A percentile compares a stretch with the other conserved stretches of the same genome.
Conservation (phyloP, 2,797 vertebrate genomes). For the Labeo calbasu region DNA sequence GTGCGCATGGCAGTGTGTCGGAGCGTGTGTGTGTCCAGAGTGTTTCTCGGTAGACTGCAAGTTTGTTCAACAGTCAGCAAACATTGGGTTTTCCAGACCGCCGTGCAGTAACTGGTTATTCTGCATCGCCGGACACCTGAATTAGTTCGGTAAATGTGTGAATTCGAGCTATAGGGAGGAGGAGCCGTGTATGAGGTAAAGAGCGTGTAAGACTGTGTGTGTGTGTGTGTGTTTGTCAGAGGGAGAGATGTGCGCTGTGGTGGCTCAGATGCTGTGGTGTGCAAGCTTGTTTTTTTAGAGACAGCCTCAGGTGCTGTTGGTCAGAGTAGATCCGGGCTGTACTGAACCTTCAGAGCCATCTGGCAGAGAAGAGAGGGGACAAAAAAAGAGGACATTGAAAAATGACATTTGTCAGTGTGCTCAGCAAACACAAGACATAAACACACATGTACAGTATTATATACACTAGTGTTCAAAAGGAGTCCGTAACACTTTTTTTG, state of each 20-base stretch:
- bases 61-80: constrained; percentile 34
- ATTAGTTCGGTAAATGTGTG: constrained; percentile 32
- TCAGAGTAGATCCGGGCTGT: constrained; percentile 76
- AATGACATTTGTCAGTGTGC: background rate
- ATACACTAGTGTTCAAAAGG: background rate
- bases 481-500: background rate
- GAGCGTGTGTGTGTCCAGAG: constrained; percentile 40
- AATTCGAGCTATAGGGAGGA: constrained; percentile 20
- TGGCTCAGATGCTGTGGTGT: constrained; percentile 46
- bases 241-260: constrained; percentile 58
- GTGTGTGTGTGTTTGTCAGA: constrained; percentile 26
- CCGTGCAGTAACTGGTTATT: constrained; percentile 33
- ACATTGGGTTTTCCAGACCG: constrained; percentile 16
- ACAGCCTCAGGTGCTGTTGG: constrained; percentile 76
- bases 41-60: constrained; percentile 12
- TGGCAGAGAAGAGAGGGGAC: constrained; percentile 45
- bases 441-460: background rate
- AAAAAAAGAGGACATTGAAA: background rate
- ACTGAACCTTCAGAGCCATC: constrained; percentile 76
- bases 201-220: constrained; percentile 19
- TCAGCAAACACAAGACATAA: background rate
- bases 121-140: constrained; percentile 34
- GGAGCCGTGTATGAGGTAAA: constrained; percentile 43
- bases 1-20: constrained; percentile 23
- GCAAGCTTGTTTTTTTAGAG: constrained; percentile 19